These are phyloP conservation scores for Erannis defoliaria DNA, from an alignment of 2,888 invertebrate species.

Conservation along the genomic window DNA sequence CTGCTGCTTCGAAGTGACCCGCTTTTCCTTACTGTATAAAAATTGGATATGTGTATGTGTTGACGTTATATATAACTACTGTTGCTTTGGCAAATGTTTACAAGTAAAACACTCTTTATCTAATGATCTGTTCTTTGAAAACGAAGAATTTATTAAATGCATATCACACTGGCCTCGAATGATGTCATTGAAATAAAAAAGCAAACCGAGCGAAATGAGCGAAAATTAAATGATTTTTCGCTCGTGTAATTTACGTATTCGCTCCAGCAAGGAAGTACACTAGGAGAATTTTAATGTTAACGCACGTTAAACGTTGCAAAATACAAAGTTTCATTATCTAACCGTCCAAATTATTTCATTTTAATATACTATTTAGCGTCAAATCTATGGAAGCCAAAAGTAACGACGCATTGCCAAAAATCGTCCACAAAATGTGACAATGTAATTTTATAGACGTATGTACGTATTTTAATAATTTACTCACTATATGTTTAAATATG, in stretches of 20 bases:
- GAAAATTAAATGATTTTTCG: constrained; percentile 25
- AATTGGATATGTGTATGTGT: constrained; percentile 6
- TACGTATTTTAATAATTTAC: constrained; percentile 38
- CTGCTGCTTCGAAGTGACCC: constrained; percentile 75
- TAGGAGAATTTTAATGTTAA: constrained; percentile 13
- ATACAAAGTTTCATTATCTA: constrained; percentile 71
- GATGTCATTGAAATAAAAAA: constrained; percentile 46
- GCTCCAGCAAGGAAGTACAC: constrained; percentile 14
- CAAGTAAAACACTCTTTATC: constrained; percentile 28
- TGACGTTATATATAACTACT: constrained; percentile 42
- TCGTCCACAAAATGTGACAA: constrained; percentile 69
- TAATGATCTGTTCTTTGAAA: constrained; percentile 60
- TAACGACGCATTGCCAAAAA: constrained; percentile 65
- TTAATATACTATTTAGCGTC: constrained; percentile 61
- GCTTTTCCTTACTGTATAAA: constrained; percentile 44
- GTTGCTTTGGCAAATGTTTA: constrained; percentile 60
- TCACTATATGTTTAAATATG: constrained; percentile 32
- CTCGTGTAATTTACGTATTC: constrained; percentile 17
- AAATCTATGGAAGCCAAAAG: constrained; percentile 84
- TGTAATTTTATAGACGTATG: constrained; percentile 40
- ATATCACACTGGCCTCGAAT: constrained; percentile 66
- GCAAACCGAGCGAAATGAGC: constrained; percentile 27
- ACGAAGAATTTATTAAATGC: constrained; percentile 64
- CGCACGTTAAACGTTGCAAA: constrained; percentile 60
- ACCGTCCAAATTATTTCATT: constrained; percentile 40